Evolutionary conservation across 2,888 invertebrate genomes (phyloP), one percentile per base, ranked within the genome.

Genomic region (Trichacis sp.): DNA sequence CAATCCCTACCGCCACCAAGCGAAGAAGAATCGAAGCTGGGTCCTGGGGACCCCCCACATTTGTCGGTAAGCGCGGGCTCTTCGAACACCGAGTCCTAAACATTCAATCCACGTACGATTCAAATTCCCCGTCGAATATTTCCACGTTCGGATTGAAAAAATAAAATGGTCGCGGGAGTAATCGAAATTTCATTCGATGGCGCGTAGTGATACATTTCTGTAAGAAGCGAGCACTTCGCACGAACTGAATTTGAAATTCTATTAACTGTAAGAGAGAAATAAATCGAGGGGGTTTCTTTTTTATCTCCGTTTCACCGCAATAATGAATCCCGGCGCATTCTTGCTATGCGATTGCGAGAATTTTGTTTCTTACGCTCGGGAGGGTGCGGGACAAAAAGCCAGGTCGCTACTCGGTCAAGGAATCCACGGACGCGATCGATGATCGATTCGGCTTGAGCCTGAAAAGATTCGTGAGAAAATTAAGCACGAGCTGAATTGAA

Each of bases 1-100:
- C n/a, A n/a, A n/a, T n/a, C n/a, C 50, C 20, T 64, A 69, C 71
- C 67, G 80, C 80, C 77, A 75, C 71, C 80, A 47, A 54, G 69
- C 79, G 79, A 76, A 38, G 45, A 33, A 51, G 64, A 68, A 52
- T 45, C 49, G 70, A 76, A 76, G 69, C 68, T 47, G 33, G 17
- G 64, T 64, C 43, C 29, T 33, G 49, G 33, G 19, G 30, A 29
- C 36, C 29, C 49, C 33, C 52, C 48, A 30, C 29, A 30, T 24
- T 38, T 38, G 76, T 73, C 76, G 79, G 73, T 78, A 77, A 49
- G 30, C 30, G 68, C 73, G 77, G 20, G 62, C 30, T 56, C 78
- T 70, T 46, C 33, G n/a, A 33, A 33, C 24, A 24, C 24, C 24
- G 24, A 24, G 8, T 24, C 24, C 4, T n/a, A n/a, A n/a, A n/a